Base-by-base conservation (phyloP, 2,797 vertebrate species). In the Hoplostethus mediterraneus region DNA sequence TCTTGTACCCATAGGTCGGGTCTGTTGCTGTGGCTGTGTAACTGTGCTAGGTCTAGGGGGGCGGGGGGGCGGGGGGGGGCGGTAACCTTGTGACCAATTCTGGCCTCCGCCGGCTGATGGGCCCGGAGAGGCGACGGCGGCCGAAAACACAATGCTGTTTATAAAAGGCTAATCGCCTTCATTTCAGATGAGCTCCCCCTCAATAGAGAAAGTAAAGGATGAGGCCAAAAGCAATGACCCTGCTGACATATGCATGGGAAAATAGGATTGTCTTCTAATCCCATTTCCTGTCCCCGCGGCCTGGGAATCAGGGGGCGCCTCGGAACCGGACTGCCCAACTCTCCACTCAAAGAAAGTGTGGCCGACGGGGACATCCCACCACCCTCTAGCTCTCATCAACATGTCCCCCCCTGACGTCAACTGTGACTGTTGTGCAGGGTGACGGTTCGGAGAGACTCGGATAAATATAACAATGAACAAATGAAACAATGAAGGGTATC, bases 261-360 rank as follows among this genome's bases (percentile, higher is more conserved):
- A 87, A 75, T 61, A 60, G 87, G 87, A 84, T 92, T 90, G 82
- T 77, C 71, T 63, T 57, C 67, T 94, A 94, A 95, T 94, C 93
- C 90, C 60, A 67, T 88, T 93, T 95, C 94, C 94, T 94, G 91
- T 89, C 83, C 85, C 77, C 75, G 59, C 71, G 70, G 87, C 90
- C 90, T 92, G 93, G 90, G 93, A 93, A 93, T 86, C 73, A n/a
- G 45, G 54, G 67, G 78, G 57, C 42, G 53, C 79, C 81, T 84
- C 64, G 64, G 83, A 88, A 80, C 73, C 74, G 61, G 56, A 64
- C 71, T 67, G 57, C 61, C 71, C 52, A 10, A 42, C 69, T 57
- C 17, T 56, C 63, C 44, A 60, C 75, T 77, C 44, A 81, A 61
- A 77, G 59, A 79, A 52, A 53, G 42, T 31, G 36, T 53, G 28